Base-by-base conservation (phyloP, 2,888 invertebrate species). In the Cheilosia soror region DNA sequence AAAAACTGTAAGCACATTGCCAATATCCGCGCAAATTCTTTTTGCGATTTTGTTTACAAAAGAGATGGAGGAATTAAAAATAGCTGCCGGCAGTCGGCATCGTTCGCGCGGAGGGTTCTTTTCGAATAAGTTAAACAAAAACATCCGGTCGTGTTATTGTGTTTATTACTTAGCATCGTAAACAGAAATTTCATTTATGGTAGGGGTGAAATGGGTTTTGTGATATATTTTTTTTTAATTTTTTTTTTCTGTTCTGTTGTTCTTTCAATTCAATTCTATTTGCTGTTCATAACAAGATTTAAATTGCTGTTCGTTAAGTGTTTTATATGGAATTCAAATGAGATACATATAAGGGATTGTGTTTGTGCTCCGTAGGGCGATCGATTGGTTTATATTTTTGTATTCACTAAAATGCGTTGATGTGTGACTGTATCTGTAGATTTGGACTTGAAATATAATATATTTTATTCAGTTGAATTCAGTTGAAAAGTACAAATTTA, bases 111-210 rank as follows among this genome's bases (percentile, higher is more conserved):
- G 65, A 72, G 75, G 85, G 80, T 63, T 75, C 65, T 20, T 58
- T 63, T 81, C 62, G 62, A 63, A 81, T 85, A 85, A 85, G 76
- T 85, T 85, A 81, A 85, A 85, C 85, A 85, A 85, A 77, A 72
- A 72, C 81, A 81, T 85, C 85, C 85, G 85, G 85, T 85, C 69
- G 76, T 81, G 66, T 77, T 81, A 77, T 85, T 85, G 76, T 85
- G 85, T 81, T 85, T 85, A 85, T 85, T 85, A 85, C 85, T 85
- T 77, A 85, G 85, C 85, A 81, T 76, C 63, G 77, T 76, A 85
- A 85, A 81, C 85, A 85, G 57, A 77, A 69, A 15, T 66, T 81
- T 68, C 71, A 76, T 71, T 80, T 80, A 53, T 53, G 40, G 40
- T 49, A 77, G 72, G 76, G 72, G 76, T 77, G 81, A 71, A 80